Base-by-base conservation (phyloP, 2,797 vertebrate genomes). In the Sebastolobus alascanus region DNA sequence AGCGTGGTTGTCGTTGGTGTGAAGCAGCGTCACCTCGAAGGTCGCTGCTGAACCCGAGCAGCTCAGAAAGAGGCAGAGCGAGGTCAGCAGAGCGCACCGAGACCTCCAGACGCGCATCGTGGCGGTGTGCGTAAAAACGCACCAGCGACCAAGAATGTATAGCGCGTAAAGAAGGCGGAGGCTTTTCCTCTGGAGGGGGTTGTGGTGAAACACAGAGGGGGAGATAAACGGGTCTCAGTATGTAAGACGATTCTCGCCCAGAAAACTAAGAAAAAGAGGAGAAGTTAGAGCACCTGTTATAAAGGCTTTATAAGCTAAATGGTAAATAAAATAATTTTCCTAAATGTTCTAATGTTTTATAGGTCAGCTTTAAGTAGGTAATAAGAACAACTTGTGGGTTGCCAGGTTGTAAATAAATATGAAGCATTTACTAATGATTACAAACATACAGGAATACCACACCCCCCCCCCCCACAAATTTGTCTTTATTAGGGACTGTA, bases 1-100 rank as follows among this genome's bases (percentile, higher is more conserved):
- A 1, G 94, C 97, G 80, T 98, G 97, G 60, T 96, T 94, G 79
- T 97, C 97, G 89, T 98, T 98, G 69, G 97, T 98, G 94, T 98
- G 97, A 63, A 98, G 93, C 72, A 98, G 82, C 0, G 96, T 96
- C 67, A 98, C 70, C 25, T 97, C 93, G 76, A 93, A 84, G 5
- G 70, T 29, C 9, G 50, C 60, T 90, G 88, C 64, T 69, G 31
- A 8, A 77, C 75, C 31, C 22, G 61, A 9, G 22, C 52, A 1
- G 25, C 11, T 22, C 4, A 81, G 13, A 7, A 29, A 5, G 20
- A 87, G 27, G 46, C 10, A 73, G 40, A 89, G 27, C 9, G 13
- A 27, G 16, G 52, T 20, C 8, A 61, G 16, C 14, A 35, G 56
- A 50, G 69, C 68, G 72, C 69, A 2, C 22, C 0, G 20, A 27